Conservation (phyloP, 1,140 invertebrate genomes). For the Catajapyx aquilonaris region DNA sequence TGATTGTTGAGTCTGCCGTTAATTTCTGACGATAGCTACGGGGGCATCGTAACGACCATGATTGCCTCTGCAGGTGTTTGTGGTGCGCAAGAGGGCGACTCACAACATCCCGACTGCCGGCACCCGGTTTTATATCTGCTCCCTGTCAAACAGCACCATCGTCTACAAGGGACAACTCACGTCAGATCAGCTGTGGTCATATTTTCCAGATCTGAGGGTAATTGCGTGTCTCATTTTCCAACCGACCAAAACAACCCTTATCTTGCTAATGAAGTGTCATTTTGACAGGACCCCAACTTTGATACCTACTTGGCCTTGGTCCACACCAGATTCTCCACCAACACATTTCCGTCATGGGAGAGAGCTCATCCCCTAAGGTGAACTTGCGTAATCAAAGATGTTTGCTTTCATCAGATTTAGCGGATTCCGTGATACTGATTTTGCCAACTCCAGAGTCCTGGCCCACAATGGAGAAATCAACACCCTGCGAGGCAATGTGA, state of each 20-base stretch:
- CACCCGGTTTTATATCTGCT: conserved; percentile 89
- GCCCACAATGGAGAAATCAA: conserved; percentile 99
- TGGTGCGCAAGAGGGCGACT: conserved; percentile 78
- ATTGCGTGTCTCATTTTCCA: conserved; percentile 10
- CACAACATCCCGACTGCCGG: conserved; percentile 64
- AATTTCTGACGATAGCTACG: no score
- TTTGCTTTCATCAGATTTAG: neutral
- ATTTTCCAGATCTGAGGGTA: conserved; percentile 43
- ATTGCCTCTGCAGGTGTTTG: conserved; percentile 62
- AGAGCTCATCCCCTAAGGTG: conserved; percentile 93
- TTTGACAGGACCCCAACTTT: conserved; percentile 44
- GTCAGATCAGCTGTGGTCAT: conserved; percentile 83
- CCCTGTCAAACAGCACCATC: conserved; percentile 66
- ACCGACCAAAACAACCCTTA: no score
- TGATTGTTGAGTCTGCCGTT: no score
- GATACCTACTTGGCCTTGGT: conserved; percentile 88
- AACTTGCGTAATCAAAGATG: conserved; percentile 9
- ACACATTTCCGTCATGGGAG: conserved; percentile 98
- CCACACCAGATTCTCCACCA: conserved; percentile 93
- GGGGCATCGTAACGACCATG: no score
- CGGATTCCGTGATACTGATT: neutral
- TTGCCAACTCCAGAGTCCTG: conserved; percentile 54
- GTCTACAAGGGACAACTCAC: conserved; percentile 98
- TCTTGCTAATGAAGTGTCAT: no score
- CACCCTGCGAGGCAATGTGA: conserved; percentile 91